phyloP scores from a whole-genome alignment of 2,113 vertebrate genomes.

The Sinosuthora webbiana region DNA sequence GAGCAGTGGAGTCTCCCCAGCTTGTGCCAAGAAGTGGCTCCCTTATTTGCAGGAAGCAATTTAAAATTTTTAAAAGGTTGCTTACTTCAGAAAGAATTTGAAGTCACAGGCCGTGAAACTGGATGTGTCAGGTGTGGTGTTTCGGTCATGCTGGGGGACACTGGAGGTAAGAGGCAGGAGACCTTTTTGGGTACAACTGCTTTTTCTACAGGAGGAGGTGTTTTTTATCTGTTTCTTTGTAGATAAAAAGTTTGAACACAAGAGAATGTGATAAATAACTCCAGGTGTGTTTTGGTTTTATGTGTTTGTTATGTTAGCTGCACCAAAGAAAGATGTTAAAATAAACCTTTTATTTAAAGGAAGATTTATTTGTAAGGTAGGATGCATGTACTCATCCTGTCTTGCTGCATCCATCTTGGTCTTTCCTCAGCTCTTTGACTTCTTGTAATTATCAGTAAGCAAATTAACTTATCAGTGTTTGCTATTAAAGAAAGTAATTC shows the following conservation, averaged over 20 bases:
- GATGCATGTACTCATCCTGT: background rate
- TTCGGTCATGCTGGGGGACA: background rate
- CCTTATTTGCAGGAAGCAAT: background rate
- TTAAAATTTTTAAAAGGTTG: background rate
- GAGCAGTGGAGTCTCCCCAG: background rate
- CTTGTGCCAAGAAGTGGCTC: background rate
- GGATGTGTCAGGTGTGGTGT: background rate
- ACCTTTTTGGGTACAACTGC: background rate
- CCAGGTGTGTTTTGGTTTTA: background rate
- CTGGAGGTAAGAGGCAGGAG: background rate
- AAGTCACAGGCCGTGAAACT: background rate
- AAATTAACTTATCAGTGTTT: background rate
- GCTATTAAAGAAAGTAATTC: background rate
- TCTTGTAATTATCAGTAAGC: background rate
- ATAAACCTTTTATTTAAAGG: background rate
- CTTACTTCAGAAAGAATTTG: background rate
- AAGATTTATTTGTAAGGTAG: background rate
- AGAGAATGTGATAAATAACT: background rate
- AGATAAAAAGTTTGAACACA: background rate
- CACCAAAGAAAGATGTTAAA: background rate
- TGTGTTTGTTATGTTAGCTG: background rate
- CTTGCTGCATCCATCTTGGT: background rate
- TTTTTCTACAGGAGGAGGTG: background rate
- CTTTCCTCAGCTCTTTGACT: background rate
- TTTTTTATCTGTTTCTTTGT: background rate